Base-by-base conservation (phyloP, 2,888 invertebrate species). In the Sminthurides aquaticus region DNA sequence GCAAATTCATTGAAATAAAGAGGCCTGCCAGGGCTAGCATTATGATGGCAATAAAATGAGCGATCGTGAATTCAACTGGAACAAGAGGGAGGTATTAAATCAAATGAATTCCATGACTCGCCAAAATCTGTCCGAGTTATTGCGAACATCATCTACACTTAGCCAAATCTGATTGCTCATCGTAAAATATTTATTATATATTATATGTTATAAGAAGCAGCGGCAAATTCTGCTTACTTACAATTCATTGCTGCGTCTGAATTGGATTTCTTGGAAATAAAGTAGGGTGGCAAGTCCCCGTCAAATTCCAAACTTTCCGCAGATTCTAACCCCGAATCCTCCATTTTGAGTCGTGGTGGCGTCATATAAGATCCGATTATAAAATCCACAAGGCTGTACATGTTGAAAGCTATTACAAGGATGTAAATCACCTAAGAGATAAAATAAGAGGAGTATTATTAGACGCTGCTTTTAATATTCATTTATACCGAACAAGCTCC, bases 31-130 rank as follows among this genome's bases (percentile, higher is more conserved):
- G 52, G 27, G 64, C 59, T n/a, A 64, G 34, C 2, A 60, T 34
- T 18, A 64, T 49, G 11, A 64, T 59, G 26, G 52, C 28, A 5
- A 59, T 28, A 2, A 58, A 58, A 26, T 64, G 64, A 59, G 55
- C 64, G 20, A 64, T 64, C 43, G 59, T 52, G 1, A 64, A 25
- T 48, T 55, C 64, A 11, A 43, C 64, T 64, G 55, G 11, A 64
- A 64, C 49, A 26, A 43, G 48, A 48, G 8, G 5, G 28, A 29
- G 54, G 24, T n/a, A 52, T n/a, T n/a, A n/a, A n/a, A n/a, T n/a
- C n/a, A n/a, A n/a, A n/a, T n/a, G n/a, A n/a, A n/a, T n/a, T n/a
- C n/a, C n/a, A n/a, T n/a, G n/a, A n/a, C n/a, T n/a, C n/a, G n/a
- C n/a, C n/a, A n/a, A n/a, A n/a, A n/a, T n/a, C n/a, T n/a, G n/a